Evolutionary conservation across 1,140 invertebrate genomes (phyloP).

Genomic region (Pogonomyrmex barbatus): DNA sequence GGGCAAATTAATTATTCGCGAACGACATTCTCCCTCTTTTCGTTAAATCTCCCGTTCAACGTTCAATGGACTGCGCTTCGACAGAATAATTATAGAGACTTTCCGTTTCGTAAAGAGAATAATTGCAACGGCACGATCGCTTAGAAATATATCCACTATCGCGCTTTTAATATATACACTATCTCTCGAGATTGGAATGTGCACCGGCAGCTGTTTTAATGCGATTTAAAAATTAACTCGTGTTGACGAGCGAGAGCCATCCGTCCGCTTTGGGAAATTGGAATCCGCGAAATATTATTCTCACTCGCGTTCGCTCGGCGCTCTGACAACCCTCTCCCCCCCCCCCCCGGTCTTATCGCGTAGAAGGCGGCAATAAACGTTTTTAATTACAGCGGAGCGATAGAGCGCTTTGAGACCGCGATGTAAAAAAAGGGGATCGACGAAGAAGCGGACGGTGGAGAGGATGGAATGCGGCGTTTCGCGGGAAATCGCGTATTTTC

Average conservation of each 20-base stretch:
- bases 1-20: background rate
- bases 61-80: slow-evolving; percentile 2
- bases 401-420: slow-evolving; percentile 25
- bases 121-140: background rate
- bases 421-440: background rate
- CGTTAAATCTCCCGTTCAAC: background rate
- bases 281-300: slow-evolving; percentile 15
- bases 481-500: slow-evolving; percentile 44
- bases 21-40: background rate
- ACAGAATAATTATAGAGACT: slow-evolving; percentile 10
- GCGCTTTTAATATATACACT: slow-evolving; percentile 23
- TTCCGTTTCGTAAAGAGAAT: background rate
- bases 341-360: background rate
- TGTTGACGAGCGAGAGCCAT: background rate
- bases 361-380: slow-evolving; percentile 42
- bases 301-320: background rate
- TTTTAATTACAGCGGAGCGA: slow-evolving; percentile 37
- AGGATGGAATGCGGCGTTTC: background rate
- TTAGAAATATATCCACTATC: background rate
- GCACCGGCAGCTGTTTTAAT: slow-evolving; percentile 22
- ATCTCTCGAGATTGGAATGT: slow-evolving; percentile 34
- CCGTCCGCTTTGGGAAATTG: background rate
- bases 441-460: too few relatives aligned
- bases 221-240: slow-evolving; percentile 49
- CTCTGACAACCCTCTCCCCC: background rate